A percentile compares a stretch with the other conserved stretches of the same genome.
phyloP scores from a whole-genome alignment of 2,797 vertebrate species.

The Pseudomugil tenellus region DNA sequence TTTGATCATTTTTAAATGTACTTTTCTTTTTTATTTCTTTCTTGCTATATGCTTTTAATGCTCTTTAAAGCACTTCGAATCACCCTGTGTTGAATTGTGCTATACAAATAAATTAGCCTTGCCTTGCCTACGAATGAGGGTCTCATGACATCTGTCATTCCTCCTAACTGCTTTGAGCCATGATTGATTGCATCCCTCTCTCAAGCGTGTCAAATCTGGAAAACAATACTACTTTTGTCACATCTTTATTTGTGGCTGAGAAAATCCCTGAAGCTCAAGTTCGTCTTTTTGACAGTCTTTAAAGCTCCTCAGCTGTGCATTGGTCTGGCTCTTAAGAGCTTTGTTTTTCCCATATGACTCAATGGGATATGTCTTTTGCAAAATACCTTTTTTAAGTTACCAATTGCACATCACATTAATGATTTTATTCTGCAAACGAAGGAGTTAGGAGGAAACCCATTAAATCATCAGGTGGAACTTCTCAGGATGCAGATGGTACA shows the following conservation, averaged over 20 bases:
- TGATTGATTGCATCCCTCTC: conserved; percentile 57
- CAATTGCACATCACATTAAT: background rate
- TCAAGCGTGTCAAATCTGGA: conserved; percentile 28
- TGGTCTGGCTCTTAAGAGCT: conserved; percentile 39
- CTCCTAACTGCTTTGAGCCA: conserved; percentile 17
- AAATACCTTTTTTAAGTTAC: conserved; percentile 1
- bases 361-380: conserved; percentile 17
- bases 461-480: conserved; percentile 28
- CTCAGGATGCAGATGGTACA: conserved; percentile 25
- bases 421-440: background rate
- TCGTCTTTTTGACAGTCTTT: conserved; percentile 41
- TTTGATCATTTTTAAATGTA: background rate
- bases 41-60: no score
- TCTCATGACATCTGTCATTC: conserved; percentile 10
- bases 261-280: conserved; percentile 44
- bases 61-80: no score
- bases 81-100: no score
- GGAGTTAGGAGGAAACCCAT: background rate
- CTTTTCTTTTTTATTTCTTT: background rate
- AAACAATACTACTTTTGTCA: conserved; percentile 55
- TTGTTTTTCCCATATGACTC: conserved; percentile 20
- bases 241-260: conserved; percentile 24
- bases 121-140: conserved; percentile 21
- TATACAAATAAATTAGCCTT: no score
- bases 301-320: conserved; percentile 43